phyloP scores from a whole-genome alignment of 2,888 invertebrate genomes.

The Linnaemya tessellans region DNA sequence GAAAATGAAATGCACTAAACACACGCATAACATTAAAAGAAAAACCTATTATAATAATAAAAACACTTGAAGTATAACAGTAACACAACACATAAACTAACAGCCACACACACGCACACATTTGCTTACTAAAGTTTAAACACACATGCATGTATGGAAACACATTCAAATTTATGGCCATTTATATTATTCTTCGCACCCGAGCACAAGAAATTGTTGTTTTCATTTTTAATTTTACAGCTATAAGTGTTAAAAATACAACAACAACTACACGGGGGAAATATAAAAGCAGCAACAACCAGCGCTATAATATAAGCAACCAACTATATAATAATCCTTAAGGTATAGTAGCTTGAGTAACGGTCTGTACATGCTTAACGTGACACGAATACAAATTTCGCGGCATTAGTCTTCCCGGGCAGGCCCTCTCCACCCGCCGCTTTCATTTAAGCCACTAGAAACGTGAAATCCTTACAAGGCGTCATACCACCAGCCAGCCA shows the following conservation, averaged over 20 bases:
- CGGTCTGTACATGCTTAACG: constrained; percentile 77
- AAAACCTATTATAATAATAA: constrained; percentile 10
- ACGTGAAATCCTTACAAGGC: constrained; percentile 4
- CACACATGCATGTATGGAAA: not conserved
- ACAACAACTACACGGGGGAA: constrained; percentile 25
- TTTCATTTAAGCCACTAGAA: not conserved
- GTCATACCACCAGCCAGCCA: constrained; percentile 2
- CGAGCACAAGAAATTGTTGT: constrained; percentile 10
- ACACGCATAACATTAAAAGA: constrained; percentile 18
- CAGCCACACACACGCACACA: not conserved
- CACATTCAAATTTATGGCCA: constrained; percentile 57
- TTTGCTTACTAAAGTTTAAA: not conserved
- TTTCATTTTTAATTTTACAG: constrained; percentile 30
- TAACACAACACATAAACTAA: not conserved
- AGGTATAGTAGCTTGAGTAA: constrained; percentile 71
- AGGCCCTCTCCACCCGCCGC: not conserved
- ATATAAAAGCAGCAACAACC: constrained; percentile 44
- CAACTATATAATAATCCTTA: constrained; percentile 69
- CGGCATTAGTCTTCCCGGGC: constrained; percentile 49
- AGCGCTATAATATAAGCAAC: constrained; percentile 32
- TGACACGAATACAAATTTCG: constrained; percentile 78
- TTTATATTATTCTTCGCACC: constrained; percentile 24
- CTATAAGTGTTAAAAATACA: constrained; percentile 59
- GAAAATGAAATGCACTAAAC: constrained; percentile 11
- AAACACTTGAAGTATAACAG: not conserved